Base-by-base conservation (phyloP, 1,140 invertebrate species). In the Brachionus asplanchnoidis region DNA sequence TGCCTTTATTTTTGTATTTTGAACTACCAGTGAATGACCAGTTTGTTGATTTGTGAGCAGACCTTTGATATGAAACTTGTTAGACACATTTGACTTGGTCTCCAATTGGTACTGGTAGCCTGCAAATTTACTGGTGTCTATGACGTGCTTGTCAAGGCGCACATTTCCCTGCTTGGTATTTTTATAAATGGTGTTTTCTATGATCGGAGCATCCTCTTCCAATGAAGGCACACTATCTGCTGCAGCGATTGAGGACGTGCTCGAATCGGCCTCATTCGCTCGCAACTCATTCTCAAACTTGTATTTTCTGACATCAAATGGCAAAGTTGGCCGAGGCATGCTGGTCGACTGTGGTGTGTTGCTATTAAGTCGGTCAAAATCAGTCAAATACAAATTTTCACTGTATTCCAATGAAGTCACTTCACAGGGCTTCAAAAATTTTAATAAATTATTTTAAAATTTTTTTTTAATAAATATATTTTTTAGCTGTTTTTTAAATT, bases 41-140 rank as follows among this genome's bases (percentile, higher is more conserved):
- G 79, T 82, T 65, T 82, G 79, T 26, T 82, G 20, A 46, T 82
- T 82, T 9, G 53, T 65, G 7, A 82, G 14, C 11, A 32, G 23
- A 9, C 79, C 65, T 65, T 82, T 82, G 7, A 82, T 82, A 68
- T 68, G 79, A 65, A 23, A 82, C 17, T 82, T 53, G 32, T 82
- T 82, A 14, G 79, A 42, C 8, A 60, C 7, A 68, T 40, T 65
- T 28, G 79, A 66, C 32, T 65, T 82, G 17, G 79, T 82, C 28
- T 82, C 79, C 12, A 82, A 44, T 46, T 65, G 56, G 40, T 82
- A 82, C 26, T 68, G 28, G 40, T 82, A 82, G 14, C 79, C 79
- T 0, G n/a, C 20, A 68, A 82, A 82, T 82, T 82, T 82, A 46
- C 50, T 82, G 5, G 79, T 82, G n/a, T 82, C 79, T 17, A 82